Conservation (phyloP, 2,797 vertebrate species). For the Coregonus ussuriensis region DNA sequence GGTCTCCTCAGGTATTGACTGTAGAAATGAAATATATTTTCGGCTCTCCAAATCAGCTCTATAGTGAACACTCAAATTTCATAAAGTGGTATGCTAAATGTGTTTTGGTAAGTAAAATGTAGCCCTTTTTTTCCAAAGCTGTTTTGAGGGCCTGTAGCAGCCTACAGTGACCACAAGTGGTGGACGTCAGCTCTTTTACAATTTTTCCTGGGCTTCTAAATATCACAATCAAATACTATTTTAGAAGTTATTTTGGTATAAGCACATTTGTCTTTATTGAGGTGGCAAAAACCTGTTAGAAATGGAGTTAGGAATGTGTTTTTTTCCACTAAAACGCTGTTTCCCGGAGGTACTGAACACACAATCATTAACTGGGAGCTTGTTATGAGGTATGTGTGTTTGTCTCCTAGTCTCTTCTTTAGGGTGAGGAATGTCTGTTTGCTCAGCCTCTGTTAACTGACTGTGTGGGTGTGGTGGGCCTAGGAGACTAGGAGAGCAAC, state of each 20-base stretch:
- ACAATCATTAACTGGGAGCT: background rate
- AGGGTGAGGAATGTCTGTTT: constrained; percentile 59
- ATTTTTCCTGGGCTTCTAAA: too few species aligned
- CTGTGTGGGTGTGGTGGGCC: constrained; percentile 17
- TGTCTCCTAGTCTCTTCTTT: constrained; percentile 34
- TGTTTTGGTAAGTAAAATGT: too few species aligned
- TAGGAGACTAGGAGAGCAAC: background rate
- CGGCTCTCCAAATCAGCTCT: too few species aligned
- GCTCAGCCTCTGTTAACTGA: constrained; percentile 28
- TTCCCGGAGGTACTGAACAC: background rate
- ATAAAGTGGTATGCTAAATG: too few species aligned
- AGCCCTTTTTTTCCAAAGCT: constrained; percentile 19
- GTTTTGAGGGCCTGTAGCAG: too few species aligned
- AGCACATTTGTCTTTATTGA: background rate
- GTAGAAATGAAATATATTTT: too few species aligned
- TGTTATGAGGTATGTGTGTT: constrained; percentile 21
- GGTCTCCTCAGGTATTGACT: too few species aligned
- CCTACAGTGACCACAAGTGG: too few species aligned
- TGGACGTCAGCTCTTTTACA: too few species aligned
- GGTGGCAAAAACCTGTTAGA: constrained; percentile 11
- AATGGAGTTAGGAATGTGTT: constrained; percentile 1
- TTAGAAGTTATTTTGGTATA: too few species aligned
- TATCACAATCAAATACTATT: too few species aligned
- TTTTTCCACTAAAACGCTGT: constrained; percentile 21
- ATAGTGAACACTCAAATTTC: too few species aligned